Percentiles rank a stretch among this genome's conserved stretches.
Evolutionary conservation across 2,797 vertebrate species (phyloP).

Genomic region (Tinamus major): DNA sequence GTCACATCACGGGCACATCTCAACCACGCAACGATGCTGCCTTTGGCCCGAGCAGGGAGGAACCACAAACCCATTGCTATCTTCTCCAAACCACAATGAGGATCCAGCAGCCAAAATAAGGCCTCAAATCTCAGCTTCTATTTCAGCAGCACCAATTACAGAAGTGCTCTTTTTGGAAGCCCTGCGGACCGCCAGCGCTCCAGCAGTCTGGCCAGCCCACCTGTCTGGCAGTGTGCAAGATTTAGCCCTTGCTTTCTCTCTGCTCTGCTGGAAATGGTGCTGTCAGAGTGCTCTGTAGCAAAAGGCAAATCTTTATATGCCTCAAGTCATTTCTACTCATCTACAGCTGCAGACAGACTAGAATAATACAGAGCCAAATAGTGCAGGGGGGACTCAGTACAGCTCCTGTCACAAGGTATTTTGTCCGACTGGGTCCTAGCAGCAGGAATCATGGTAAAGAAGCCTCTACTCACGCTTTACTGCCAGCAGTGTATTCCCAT

Average conservation of each 20-base stretch:
- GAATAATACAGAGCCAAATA: slow-evolving; percentile 17
- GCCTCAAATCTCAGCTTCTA: slow-evolving; percentile 73
- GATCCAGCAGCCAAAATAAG: slow-evolving; percentile 64
- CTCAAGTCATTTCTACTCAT: slow-evolving; percentile 42
- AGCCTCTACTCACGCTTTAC: slow-evolving; percentile 89
- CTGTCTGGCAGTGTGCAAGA: neutral
- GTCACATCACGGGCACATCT: slow-evolving; percentile 50
- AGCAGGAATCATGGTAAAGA: neutral
- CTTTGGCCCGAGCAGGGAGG: slow-evolving; percentile 45
- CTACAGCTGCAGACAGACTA: neutral
- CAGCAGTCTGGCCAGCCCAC: slow-evolving; percentile 21
- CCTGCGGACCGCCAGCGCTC: neutral
- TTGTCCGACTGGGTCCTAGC: neutral
- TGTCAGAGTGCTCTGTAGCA: neutral
- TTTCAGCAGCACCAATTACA: slow-evolving; percentile 69
- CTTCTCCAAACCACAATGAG: slow-evolving; percentile 72
- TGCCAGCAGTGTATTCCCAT: slow-evolving; percentile 96
- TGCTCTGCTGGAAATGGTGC: neutral
- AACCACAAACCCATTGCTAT: slow-evolving; percentile 64
- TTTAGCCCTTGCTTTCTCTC: neutral
- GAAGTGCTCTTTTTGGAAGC: slow-evolving; percentile 49
- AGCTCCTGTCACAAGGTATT: neutral
- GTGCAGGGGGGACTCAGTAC: neutral
- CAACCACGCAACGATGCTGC: neutral
- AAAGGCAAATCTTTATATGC: neutral